Percentiles rank a stretch among this genome's conserved stretches.
Conservation (phyloP, 2,888 invertebrate genomes). For the Panopea generosa region DNA sequence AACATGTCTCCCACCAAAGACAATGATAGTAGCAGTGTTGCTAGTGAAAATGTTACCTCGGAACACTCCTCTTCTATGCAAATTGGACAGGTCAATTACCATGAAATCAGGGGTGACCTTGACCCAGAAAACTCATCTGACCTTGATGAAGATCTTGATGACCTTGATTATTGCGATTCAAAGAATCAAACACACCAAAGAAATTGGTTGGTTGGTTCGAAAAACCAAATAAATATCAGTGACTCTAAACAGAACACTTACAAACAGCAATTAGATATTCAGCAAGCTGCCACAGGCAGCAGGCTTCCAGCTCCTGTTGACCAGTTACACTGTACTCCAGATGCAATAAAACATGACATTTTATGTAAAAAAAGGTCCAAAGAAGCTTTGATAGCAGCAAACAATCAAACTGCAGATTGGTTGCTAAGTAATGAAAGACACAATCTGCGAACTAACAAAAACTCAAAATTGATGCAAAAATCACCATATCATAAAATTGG, state of each 20-base stretch:
- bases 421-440: conserved; percentile 39
- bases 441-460: neutral
- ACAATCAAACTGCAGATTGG: conserved; percentile 56
- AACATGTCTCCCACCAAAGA: conserved; percentile 10
- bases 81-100: neutral
- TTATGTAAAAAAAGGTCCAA: conserved; percentile 35
- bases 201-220: too few species aligned
- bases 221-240: too few species aligned
- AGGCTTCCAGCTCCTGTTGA: too few species aligned
- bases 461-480: neutral
- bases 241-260: too few species aligned
- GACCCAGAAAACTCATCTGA: neutral
- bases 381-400: conserved; percentile 42
- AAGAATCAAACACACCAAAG: neutral
- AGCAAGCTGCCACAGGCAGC: too few species aligned
- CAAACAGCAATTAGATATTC: too few species aligned
- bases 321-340: too few species aligned
- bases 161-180: neutral
- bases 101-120: conserved; percentile 24
- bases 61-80: neutral
- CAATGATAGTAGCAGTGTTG: neutral
- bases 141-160: neutral
- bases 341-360: conserved; percentile 18
- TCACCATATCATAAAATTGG: conserved; percentile 11
- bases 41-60: neutral